Evolutionary conservation across 2,888 invertebrate species (phyloP).

Genomic region (Rutpela maculata): DNA sequence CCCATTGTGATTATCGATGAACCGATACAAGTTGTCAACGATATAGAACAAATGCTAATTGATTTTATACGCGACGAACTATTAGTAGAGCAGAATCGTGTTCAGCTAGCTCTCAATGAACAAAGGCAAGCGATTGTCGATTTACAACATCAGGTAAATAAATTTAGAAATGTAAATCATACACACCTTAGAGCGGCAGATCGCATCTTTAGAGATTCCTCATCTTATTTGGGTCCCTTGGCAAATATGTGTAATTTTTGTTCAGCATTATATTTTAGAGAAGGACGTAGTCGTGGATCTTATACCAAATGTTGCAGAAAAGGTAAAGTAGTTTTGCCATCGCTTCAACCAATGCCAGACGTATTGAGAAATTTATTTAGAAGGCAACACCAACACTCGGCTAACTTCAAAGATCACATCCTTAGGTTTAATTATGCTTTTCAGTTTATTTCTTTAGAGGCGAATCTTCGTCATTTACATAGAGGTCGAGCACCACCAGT

Average conservation of each 20-base stretch:
- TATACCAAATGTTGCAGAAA: constrained; percentile 3
- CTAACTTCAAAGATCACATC: not conserved
- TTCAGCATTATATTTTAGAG: not conserved
- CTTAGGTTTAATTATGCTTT: constrained; percentile 2
- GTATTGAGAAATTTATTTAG: not conserved
- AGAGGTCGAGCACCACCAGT: not conserved
- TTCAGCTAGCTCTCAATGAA: not conserved
- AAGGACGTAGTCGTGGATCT: not conserved
- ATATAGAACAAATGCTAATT: too few relatives aligned
- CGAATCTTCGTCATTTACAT: constrained; percentile 9
- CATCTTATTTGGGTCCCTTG: not conserved
- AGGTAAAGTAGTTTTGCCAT: not conserved
- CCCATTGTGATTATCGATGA: too few relatives aligned
- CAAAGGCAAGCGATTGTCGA: not conserved
- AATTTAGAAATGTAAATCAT: not conserved
- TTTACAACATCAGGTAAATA: not conserved
- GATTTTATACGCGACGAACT: too few relatives aligned
- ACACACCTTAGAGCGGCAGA: not conserved
- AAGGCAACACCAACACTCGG: not conserved
- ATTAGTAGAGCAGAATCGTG: too few relatives aligned
- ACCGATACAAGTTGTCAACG: too few relatives aligned
- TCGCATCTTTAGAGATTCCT: not conserved
- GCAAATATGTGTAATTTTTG: not conserved
- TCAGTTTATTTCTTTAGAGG: constrained; percentile 13
- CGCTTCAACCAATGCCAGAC: not conserved